Conservation (phyloP, 1,140 invertebrate genomes). For the Bicyclus anynana region DNA sequence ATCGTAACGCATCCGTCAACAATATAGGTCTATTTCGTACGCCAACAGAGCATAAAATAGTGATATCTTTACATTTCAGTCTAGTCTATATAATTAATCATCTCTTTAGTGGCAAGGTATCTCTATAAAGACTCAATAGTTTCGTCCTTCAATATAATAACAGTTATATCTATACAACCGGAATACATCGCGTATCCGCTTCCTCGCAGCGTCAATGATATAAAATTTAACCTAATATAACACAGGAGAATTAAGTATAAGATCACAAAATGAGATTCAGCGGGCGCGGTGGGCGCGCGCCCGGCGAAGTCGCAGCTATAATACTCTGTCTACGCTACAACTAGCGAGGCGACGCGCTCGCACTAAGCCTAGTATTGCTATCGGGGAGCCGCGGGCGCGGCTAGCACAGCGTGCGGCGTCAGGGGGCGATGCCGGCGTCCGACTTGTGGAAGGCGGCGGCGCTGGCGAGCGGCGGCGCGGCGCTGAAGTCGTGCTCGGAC, state of each 20-base stretch:
- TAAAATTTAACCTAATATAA: constrained; percentile 78
- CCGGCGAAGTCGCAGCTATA: constrained; percentile 72
- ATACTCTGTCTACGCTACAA: constrained; percentile 71
- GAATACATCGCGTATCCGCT: constrained; percentile 67
- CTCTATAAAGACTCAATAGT: constrained; percentile 76
- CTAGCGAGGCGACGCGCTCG: constrained; percentile 66
- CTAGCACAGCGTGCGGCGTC: constrained; percentile 82
- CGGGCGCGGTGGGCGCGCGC: constrained; percentile 60
- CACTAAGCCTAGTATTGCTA: constrained; percentile 75
- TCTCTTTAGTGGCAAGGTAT: constrained; percentile 75
- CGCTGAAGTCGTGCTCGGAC: constrained; percentile 89
- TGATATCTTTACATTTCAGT: constrained; percentile 77
- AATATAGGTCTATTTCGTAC: constrained; percentile 66
- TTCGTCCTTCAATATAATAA: constrained; percentile 70
- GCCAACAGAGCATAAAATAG: constrained; percentile 76
- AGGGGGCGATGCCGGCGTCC: constrained; percentile 86
- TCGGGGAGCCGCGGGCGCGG: constrained; percentile 59
- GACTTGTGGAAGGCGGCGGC: constrained; percentile 87
- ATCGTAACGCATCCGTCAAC: constrained; percentile 54
- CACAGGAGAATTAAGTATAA: constrained; percentile 78
- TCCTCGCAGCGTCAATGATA: constrained; percentile 75
- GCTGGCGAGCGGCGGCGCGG: constrained; percentile 67
- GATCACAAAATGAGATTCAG: constrained; percentile 77
- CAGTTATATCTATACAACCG: constrained; percentile 72
- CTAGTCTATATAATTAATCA: constrained; percentile 75